phyloP scores from a whole-genome alignment of 2,113 vertebrate species.

The Nothocercus julius region DNA sequence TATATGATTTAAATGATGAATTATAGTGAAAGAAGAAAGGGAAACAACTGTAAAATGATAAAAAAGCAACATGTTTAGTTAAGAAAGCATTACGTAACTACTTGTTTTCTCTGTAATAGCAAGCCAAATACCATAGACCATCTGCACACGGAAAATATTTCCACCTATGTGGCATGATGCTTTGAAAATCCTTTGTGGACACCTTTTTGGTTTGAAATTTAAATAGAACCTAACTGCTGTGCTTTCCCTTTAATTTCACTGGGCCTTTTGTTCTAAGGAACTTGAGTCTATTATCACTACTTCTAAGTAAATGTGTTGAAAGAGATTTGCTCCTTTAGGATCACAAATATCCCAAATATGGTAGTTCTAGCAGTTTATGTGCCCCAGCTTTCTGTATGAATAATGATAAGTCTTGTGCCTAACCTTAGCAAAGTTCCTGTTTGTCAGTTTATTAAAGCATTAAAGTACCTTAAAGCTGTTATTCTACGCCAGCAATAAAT shows the following conservation, averaged over 20 bases:
- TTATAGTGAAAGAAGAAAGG: slow-evolving; percentile 16
- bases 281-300: background rate
- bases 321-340: background rate
- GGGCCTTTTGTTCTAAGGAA: background rate
- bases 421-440: background rate
- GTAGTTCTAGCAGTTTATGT: background rate
- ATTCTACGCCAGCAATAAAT: background rate
- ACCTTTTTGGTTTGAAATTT: slow-evolving; percentile 27
- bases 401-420: background rate
- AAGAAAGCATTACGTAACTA: background rate
- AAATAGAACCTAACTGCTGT: background rate
- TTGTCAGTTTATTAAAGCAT: background rate
- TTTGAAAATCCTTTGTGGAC: background rate
- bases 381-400: background rate
- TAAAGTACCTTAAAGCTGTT: background rate
- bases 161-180: background rate
- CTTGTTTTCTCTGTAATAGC: slow-evolving; percentile 10
- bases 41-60: background rate
- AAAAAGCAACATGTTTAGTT: background rate
- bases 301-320: background rate
- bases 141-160: slow-evolving; percentile 30
- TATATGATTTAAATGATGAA: background rate
- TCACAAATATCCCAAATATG: background rate
- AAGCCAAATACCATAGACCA: background rate
- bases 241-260: background rate